A percentile compares a stretch with the other conserved stretches of the same genome.
Conservation (phyloP, 2,113 vertebrate genomes). For the Alaudala cheleensis region DNA sequence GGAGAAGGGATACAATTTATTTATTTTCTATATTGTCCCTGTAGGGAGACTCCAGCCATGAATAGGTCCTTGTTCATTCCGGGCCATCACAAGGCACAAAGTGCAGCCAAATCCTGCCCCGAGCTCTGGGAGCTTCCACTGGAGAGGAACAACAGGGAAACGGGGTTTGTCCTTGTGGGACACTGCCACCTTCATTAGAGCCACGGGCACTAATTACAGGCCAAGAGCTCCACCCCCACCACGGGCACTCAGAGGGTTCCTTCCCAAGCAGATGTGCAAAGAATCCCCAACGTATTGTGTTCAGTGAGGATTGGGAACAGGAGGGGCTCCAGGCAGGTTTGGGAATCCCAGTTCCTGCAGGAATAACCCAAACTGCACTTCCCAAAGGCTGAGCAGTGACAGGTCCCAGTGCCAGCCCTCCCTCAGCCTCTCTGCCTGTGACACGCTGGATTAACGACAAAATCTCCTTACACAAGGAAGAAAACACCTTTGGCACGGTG, state of each 20-base stretch:
- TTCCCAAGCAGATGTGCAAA: not conserved
- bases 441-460: not conserved
- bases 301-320: not conserved
- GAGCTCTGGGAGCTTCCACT: not conserved
- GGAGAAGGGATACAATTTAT: not conserved
- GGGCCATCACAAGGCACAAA: not conserved
- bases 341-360: not conserved
- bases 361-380: not conserved
- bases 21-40: not conserved
- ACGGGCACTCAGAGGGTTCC: not conserved
- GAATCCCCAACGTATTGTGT: not conserved
- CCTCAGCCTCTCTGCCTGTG: rapidly evolving
- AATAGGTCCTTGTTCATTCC: not conserved
- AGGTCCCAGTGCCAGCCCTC: not conserved
- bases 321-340: not conserved
- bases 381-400: not conserved
- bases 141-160: not conserved
- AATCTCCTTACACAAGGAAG: not conserved
- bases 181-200: not conserved
- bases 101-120: not conserved
- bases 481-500: not conserved
- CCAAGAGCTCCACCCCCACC: not conserved
- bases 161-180: not conserved
- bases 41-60: not conserved
- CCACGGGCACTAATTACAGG: not conserved